Evolutionary conservation across 1,140 invertebrate species (phyloP).

Genomic region (Conus ventricosus): DNA sequence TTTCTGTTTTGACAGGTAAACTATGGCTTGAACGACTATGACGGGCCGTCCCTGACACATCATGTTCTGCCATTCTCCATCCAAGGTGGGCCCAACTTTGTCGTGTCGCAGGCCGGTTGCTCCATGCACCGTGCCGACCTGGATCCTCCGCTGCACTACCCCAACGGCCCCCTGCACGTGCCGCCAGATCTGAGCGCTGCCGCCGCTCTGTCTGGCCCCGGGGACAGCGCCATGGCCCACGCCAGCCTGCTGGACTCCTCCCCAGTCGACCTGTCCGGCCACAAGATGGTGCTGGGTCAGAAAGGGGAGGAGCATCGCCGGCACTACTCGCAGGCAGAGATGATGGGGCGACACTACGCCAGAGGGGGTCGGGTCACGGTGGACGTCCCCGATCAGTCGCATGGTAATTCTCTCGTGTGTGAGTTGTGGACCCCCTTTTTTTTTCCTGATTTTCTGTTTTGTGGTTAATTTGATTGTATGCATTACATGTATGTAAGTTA

Average conservation of each 20-base stretch:
- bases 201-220: background rate
- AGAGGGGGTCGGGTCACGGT: constrained; percentile 41
- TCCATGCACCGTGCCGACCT: constrained; percentile 50
- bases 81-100: constrained; percentile 45
- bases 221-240: constrained; percentile 24
- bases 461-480: too few species aligned
- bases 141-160: constrained; percentile 20
- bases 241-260: constrained; percentile 35
- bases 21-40: constrained; percentile 44
- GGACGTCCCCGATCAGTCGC: constrained; percentile 58
- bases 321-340: constrained; percentile 35
- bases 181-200: constrained; percentile 1
- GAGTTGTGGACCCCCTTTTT: constrained; percentile 19
- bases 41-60: constrained; percentile 38
- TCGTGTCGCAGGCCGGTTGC: constrained; percentile 42
- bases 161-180: constrained; percentile 18
- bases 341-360: constrained; percentile 25
- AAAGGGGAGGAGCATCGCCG: constrained; percentile 20
- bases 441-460: background rate
- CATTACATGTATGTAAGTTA: too few species aligned
- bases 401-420: constrained; percentile 49
- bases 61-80: constrained; percentile 50
- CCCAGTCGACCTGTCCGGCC: constrained; percentile 38
- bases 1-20: constrained; percentile 15
- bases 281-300: constrained; percentile 26